A percentile compares a stretch with the other conserved stretches of the same genome.
Evolutionary conservation across 2,797 vertebrate genomes (phyloP).

Genomic region (Enteromius thamalakanensis): DNA sequence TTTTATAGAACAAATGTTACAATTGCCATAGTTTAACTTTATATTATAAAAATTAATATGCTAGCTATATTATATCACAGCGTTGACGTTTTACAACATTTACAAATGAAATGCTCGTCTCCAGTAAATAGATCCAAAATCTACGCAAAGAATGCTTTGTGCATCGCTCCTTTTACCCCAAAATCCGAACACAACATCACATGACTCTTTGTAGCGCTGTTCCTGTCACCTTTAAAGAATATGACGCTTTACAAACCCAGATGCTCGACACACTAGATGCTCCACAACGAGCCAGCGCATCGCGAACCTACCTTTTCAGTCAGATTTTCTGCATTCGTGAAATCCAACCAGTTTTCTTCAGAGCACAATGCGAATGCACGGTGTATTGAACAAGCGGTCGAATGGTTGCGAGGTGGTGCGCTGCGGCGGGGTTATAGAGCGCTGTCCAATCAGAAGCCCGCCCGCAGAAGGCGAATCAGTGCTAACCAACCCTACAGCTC

Average conservation of each 20-base stretch:
- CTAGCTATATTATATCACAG: not conserved
- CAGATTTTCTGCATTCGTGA: not conserved
- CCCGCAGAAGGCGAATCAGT: not conserved
- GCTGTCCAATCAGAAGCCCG: constrained; percentile 71
- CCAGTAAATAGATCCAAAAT: not conserved
- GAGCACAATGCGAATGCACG: not conserved
- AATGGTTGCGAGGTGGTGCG: constrained; percentile 41
- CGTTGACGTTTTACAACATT: not conserved
- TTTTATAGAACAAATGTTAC: not conserved
- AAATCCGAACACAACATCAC: constrained; percentile 11
- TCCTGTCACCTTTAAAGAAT: constrained; percentile 45
- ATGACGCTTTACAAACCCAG: not conserved
- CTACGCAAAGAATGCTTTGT: not conserved
- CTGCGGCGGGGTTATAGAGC: constrained; percentile 40
- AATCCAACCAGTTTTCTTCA: not conserved
- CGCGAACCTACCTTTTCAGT: constrained; percentile 22
- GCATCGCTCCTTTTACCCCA: not conserved
- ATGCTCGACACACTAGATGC: not conserved
- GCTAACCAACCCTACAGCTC: not conserved
- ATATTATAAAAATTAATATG: not conserved
- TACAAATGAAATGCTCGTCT: not conserved
- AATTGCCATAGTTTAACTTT: not conserved
- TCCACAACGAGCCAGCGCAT: not conserved
- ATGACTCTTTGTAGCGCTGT: constrained; percentile 42
- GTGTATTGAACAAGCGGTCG: not conserved